Percentiles rank a stretch among this genome's conserved stretches.
Conservation (phyloP, 1,140 invertebrate species). For the Papilio machaon region DNA sequence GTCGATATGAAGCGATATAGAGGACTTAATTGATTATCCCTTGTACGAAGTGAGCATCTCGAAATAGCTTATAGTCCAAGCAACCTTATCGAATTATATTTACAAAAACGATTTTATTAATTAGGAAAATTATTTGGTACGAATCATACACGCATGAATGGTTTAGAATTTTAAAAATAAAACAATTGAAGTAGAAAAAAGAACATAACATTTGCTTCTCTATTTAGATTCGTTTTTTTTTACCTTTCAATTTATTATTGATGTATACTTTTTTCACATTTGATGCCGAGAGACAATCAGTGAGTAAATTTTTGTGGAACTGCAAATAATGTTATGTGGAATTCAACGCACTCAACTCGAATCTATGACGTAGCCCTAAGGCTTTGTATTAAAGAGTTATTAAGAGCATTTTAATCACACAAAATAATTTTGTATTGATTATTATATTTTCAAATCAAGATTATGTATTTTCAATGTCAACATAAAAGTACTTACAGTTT, state of each 20-base stretch:
- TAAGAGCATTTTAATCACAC: no score
- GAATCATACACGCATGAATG: conserved; percentile 15
- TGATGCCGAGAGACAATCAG: background rate
- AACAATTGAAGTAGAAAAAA: background rate
- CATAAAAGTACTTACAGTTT: no score
- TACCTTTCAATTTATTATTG: background rate
- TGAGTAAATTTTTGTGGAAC: background rate
- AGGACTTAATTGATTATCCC: conserved; percentile 78
- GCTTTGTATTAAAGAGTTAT: no score
- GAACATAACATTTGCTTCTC: background rate
- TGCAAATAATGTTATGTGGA: background rate
- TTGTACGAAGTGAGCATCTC: conserved; percentile 79
- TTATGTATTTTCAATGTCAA: no score
- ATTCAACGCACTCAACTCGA: no score
- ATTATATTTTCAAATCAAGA: no score
- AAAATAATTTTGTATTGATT: no score
- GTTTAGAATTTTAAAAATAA: conserved; percentile 24
- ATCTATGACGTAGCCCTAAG: no score
- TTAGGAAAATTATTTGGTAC: conserved; percentile 12
- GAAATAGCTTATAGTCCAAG: conserved; percentile 72
- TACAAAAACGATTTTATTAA: conserved; percentile 71
- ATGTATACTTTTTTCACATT: background rate
- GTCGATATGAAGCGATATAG: conserved; percentile 72
- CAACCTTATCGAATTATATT: conserved; percentile 73
- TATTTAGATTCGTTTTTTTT: background rate